Evolutionary conservation across 1,140 invertebrate species (phyloP).

Genomic region (Hyposmocoma kahamanoa): DNA sequence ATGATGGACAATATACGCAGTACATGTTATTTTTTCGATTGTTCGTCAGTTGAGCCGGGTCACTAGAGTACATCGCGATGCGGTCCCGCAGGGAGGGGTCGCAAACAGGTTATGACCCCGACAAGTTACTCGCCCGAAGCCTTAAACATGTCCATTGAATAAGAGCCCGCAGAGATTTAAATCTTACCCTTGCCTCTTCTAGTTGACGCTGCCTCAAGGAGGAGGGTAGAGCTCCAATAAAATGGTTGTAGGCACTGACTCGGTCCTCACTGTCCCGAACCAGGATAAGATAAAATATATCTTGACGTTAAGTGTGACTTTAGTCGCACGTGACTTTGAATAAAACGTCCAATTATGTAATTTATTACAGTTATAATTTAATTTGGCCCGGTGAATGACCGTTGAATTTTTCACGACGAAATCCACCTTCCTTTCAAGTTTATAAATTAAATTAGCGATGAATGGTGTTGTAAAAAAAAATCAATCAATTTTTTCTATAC

Average conservation of each 20-base stretch:
- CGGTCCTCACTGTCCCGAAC: conserved; percentile 58
- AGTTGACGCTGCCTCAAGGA: conserved; percentile 14
- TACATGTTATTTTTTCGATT: conserved; percentile 30
- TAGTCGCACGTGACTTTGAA: conserved; percentile 12
- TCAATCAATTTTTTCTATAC: too few species aligned
- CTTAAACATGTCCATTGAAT: conserved; percentile 39
- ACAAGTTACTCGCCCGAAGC: conserved; percentile 67
- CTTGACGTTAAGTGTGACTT: conserved; percentile 43
- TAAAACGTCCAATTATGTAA: conserved; percentile 3
- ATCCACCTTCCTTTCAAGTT: too few species aligned
- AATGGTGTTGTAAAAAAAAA: too few species aligned
- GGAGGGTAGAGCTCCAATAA: conserved; percentile 25
- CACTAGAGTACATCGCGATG: conserved; percentile 46
- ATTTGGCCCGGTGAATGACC: background rate
- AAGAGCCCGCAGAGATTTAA: conserved; percentile 35
- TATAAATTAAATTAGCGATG: too few species aligned
- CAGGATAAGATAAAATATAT: conserved; percentile 67
- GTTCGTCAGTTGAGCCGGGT: conserved; percentile 43
- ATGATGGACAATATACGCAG: too few species aligned
- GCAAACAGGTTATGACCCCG: conserved; percentile 72
- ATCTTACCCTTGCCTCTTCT: conserved; percentile 18
- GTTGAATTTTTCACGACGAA: background rate
- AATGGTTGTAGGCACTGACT: conserved; percentile 42
- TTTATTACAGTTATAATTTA: background rate
- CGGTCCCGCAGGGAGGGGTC: conserved; percentile 62